Conservation (phyloP, 2,888 invertebrate species). For the Pandemis cinnamomeana region DNA sequence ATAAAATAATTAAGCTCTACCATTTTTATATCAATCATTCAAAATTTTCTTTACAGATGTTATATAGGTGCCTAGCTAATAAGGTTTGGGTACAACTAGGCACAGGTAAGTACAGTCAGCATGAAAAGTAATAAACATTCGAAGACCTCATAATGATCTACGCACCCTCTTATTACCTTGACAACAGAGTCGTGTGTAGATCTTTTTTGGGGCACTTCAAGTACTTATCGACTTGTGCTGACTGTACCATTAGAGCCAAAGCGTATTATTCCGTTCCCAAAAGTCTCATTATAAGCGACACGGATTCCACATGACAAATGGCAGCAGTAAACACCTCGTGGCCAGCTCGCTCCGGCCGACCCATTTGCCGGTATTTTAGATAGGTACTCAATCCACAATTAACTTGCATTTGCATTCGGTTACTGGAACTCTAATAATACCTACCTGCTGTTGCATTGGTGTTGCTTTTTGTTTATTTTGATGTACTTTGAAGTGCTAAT, state of each 20-base stretch:
- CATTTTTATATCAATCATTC: neutral
- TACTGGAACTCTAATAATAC: slow-evolving; percentile 38
- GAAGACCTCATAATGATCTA: too few relatives aligned
- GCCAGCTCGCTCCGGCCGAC: neutral
- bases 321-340: slow-evolving; percentile 17
- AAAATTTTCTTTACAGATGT: neutral
- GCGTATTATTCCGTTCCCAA: neutral
- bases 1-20: neutral
- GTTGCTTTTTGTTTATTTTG: neutral
- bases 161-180: too few relatives aligned
- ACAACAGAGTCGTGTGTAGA: too few relatives aligned
- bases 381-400: slow-evolving; percentile 16
- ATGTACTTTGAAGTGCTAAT: neutral
- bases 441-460: slow-evolving; percentile 4
- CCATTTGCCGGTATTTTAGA: slow-evolving; percentile 29
- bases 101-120: too few relatives aligned
- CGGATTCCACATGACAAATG: slow-evolving; percentile 9
- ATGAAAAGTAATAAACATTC: too few relatives aligned
- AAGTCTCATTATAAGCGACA: neutral
- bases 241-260: neutral
- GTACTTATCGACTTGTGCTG: too few relatives aligned
- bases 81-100: too few relatives aligned
- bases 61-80: neutral
- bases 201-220: too few relatives aligned
- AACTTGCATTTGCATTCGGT: slow-evolving; percentile 27